Evolutionary conservation across 2,113 vertebrate species (phyloP), one percentile per base, ranked within the genome.

Genomic region (Balaenoptera acutorostrata): DNA sequence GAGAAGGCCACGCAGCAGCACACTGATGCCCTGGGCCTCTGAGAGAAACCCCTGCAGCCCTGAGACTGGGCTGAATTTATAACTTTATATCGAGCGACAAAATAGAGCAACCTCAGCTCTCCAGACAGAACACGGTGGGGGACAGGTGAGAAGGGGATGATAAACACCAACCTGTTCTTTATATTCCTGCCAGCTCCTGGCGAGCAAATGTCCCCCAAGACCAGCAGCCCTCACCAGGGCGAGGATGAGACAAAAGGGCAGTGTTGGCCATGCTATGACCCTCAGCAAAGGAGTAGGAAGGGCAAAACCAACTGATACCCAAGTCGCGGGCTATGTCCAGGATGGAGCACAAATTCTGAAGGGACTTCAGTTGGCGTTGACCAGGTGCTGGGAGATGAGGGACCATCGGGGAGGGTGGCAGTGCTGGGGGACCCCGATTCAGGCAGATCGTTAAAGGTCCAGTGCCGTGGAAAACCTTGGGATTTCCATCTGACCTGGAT

Each of bases 241-340:
- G 2, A 71, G 49, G 25, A 66, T 8, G 6, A 89, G 7, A 44
- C 21, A 41, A 29, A 27, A 72, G 5, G 13, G 7, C 4, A 74
- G 14, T 13, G 39, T 0, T 18, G n/a, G 25, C 12, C 29, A 8
- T 21, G 8, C 27, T 61, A 31, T 75, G 36, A 94, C 29, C 33
- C 66, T 66, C 20, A 69, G 55, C 15, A 33, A 49, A 66, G 14
- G 29, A 3, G 2, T 44, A n/a, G 0, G 46, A 68, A 31, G 15
- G 25, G 18, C 33, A 33, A 77, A 41, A 13, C 8, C 33, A 57
- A 8, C 0, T 17, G 20, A 27, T 2, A 15, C 2, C 27, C 6
- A 80, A 15, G 61, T 6, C 6, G 3, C 33, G 12, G 3, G 2
- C 0, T 14, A 10, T 68, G 1, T 81, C 46, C 27, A 52, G 31